Evolutionary conservation across 2,888 invertebrate species (phyloP), one percentile per base, ranked within the genome.

Genomic region (Auanema sp.): DNA sequence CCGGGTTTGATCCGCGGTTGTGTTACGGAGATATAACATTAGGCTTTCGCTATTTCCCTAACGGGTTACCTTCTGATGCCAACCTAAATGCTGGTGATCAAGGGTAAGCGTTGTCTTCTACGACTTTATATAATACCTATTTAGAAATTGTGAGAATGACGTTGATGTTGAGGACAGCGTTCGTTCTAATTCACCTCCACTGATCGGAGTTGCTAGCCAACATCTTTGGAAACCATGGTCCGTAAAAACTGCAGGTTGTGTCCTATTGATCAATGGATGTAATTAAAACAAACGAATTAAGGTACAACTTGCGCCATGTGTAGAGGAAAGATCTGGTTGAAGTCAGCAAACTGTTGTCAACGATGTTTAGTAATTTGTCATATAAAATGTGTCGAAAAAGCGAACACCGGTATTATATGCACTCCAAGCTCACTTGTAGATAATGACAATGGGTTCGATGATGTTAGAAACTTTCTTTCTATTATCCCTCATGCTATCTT

Each of bases 281-380:
- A n/a, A n/a, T n/a, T n/a, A n/a, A n/a, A n/a, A n/a, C n/a, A n/a
- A n/a, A n/a, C n/a, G 33, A 33, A 41, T 60, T 10, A 57, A 70
- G 63, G 53, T 3, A 60, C 68, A 1, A 63, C 60, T 8, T 79
- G 83, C 64, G 72, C 75, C n/a, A 66, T 76, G 58, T 83, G 83
- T 56, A 64, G 72, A 5, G 80, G 81, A 11, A 83, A 92, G 91
- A 95, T 96, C 78, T 96, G 96, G 96, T 86, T 96, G 68, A 95
- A 95, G 86, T 93, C 93, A 80, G 96, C 93, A 3, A 91, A 92
- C 79, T 92, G 92, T 83, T 96, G 96, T 85, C 88, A 89, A 58
- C 90, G 90, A 70, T 96, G 96, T 83, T 89, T 90, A 0, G 89
- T 94, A 87, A 91, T 92, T 75, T 94, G 94, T 84, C 96, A 96